Evolutionary conservation across 2,113 vertebrate genomes (phyloP).

Genomic region (Ariopsis seemanni): DNA sequence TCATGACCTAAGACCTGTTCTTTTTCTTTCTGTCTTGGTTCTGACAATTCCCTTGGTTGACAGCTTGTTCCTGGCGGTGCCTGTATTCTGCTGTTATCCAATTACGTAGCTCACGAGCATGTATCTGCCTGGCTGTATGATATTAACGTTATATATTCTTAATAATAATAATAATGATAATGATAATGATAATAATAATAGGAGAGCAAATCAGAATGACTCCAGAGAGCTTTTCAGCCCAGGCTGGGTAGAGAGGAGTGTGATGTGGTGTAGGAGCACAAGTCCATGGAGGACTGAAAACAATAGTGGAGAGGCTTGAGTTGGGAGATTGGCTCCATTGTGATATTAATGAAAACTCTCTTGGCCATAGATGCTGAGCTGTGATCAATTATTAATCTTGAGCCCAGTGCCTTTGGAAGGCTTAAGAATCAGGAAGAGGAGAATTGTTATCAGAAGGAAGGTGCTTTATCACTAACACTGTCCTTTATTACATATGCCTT

Average conservation of each 20-base stretch:
- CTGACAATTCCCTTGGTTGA: background rate
- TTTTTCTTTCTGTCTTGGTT: conserved; percentile 11
- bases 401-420: conserved; percentile 15
- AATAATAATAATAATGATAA: conserved; percentile 30
- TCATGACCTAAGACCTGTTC: background rate
- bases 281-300: conserved; percentile 47
- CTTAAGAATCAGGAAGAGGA: conserved; percentile 29
- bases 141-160: conserved; percentile 20
- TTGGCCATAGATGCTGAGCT: conserved; percentile 52
- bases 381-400: conserved; percentile 54
- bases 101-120: background rate
- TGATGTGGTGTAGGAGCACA: background rate
- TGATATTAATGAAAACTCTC: conserved; percentile 60
- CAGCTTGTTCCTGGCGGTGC: conserved; percentile 22
- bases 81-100: conserved; percentile 13
- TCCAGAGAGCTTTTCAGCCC: background rate
- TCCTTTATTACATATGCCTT: conserved; percentile 31
- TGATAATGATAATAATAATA: background rate
- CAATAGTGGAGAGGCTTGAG: conserved; percentile 47
- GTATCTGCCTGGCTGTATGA: background rate
- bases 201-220: conserved; percentile 21
- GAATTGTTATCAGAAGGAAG: conserved; percentile 27
- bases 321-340: conserved; percentile 56
- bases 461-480: conserved; percentile 35
- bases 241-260: background rate